Conservation (phyloP, 2,888 invertebrate genomes). For the Encarsia formosa region DNA sequence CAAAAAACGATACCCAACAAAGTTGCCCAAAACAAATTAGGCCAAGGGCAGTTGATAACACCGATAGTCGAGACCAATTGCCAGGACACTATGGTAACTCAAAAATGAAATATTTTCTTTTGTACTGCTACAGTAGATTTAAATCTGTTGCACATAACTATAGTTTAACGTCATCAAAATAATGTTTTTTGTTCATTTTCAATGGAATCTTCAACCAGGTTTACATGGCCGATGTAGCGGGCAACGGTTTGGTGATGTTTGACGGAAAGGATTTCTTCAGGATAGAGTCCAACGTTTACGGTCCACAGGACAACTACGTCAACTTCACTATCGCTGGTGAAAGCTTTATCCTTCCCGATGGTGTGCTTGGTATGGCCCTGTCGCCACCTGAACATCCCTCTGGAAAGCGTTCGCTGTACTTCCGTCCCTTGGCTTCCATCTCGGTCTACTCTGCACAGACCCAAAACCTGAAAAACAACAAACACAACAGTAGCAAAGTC, state of each 20-base stretch:
- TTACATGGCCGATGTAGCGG: constrained; percentile 33
- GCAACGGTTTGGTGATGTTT: constrained; percentile 29
- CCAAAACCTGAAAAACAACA: constrained; percentile 17
- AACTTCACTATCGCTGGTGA: constrained; percentile 51
- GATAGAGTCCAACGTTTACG: constrained; percentile 29
- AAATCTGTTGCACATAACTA: too few species aligned
- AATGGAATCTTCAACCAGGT: too few species aligned
- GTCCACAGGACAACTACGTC: constrained; percentile 19
- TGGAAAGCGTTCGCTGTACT: constrained; percentile 27
- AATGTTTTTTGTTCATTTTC: too few species aligned
- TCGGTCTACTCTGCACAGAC: constrained; percentile 25
- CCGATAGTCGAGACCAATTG: constrained; percentile 33
- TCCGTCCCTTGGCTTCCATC: constrained; percentile 34
- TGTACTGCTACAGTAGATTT: too few species aligned
- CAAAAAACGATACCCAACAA: constrained; percentile 29
- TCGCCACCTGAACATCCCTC: constrained; percentile 47
- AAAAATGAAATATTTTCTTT: too few species aligned
- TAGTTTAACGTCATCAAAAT: too few species aligned
- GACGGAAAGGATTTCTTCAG: constrained; percentile 28
- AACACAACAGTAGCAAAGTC: constrained; percentile 7
- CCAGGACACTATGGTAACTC: constrained; percentile 28
- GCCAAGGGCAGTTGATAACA: constrained; percentile 32
- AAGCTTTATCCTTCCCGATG: constrained; percentile 65
- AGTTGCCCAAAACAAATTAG: constrained; percentile 26
- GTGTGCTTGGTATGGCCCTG: constrained; percentile 64